These are phyloP conservation scores for Reticulitermes lucifugus DNA, from an alignment of 2,888 invertebrate species.

Conservation along the genomic window DNA sequence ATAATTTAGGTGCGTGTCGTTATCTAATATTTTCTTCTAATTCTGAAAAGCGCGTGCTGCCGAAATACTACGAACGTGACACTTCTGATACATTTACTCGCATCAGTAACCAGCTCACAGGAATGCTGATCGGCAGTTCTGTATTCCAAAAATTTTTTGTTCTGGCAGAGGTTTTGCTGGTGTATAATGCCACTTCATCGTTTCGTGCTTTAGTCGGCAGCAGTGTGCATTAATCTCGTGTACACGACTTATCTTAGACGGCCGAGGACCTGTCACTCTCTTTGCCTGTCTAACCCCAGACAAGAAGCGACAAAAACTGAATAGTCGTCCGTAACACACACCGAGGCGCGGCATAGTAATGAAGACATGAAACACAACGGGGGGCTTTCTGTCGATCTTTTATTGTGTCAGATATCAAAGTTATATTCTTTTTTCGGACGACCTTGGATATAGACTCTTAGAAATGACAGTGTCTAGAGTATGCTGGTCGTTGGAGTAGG, in stretches of 20 bases:
- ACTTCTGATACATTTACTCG: too few species aligned
- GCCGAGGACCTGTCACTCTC: neutral
- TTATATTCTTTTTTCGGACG: neutral
- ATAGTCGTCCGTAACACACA: neutral
- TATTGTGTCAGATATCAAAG: neutral
- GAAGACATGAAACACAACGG: constrained; percentile 8
- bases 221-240: neutral
- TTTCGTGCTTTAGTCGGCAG: neutral
- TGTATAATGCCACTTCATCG: neutral
- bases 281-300: neutral
- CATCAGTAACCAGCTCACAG: too few species aligned
- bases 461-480: neutral
- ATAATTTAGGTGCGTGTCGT: too few species aligned
- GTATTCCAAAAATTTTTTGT: too few species aligned
- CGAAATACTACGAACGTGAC: too few species aligned
- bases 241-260: neutral
- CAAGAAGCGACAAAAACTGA: constrained; percentile 8
- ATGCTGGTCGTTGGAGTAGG: neutral
- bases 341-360: neutral
- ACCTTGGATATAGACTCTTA: neutral
- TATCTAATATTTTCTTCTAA: too few species aligned
- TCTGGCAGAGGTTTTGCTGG: too few species aligned
- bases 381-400: neutral
- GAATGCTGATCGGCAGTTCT: too few species aligned
- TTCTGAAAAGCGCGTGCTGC: too few species aligned